phyloP scores from a whole-genome alignment of 2,797 vertebrate genomes.

The Rousettus madagascariensis region DNA sequence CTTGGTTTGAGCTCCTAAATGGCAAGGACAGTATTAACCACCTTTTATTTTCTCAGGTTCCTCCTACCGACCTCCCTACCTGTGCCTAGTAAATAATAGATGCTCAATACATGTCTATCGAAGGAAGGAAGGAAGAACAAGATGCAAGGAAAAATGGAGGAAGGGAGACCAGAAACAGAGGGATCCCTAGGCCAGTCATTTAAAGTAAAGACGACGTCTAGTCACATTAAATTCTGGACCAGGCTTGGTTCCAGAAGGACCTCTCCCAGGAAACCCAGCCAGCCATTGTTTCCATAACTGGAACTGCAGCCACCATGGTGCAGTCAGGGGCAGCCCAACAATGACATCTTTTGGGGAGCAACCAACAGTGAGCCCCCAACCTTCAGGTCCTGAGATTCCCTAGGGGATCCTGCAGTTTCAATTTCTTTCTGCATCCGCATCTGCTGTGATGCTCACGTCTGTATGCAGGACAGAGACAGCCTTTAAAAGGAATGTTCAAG shows the following conservation, averaged over 20 bases:
- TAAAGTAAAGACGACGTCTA: not conserved
- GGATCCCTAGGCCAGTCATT: not conserved
- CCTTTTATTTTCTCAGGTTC: not conserved
- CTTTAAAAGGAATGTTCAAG: not conserved
- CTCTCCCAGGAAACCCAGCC: not conserved
- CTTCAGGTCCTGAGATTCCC: not conserved
- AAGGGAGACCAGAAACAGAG: not conserved
- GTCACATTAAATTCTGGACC: not conserved
- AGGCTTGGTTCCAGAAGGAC: not conserved
- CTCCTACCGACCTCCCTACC: not conserved
- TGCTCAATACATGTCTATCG: not conserved
- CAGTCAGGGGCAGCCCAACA: not conserved
- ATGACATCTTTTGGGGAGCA: not conserved
- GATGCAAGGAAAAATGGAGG: not conserved
- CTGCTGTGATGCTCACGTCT: not conserved
- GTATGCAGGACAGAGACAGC: not conserved
- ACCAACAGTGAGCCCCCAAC: not conserved
- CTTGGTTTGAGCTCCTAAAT: not conserved
- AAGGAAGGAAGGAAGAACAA: not conserved
- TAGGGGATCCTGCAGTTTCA: no score
- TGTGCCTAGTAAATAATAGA: not conserved
- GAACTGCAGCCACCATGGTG: not conserved
- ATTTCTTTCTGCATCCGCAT: not conserved
- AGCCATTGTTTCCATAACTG: not conserved
- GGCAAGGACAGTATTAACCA: not conserved